Evolutionary conservation across 2,888 invertebrate genomes (phyloP).

Genomic region (Acronicta psi): DNA sequence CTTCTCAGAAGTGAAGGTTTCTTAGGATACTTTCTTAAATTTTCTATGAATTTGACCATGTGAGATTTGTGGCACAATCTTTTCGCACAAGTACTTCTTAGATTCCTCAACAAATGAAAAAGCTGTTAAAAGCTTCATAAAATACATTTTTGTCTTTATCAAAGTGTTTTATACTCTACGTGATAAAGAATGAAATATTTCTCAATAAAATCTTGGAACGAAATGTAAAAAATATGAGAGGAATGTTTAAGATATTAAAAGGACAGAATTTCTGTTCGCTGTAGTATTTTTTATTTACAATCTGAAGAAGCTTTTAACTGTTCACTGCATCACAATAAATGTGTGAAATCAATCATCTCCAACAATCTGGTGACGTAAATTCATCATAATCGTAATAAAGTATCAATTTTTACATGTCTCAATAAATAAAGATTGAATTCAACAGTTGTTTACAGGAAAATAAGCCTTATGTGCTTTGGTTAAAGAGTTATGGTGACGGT

Average conservation of each 20-base stretch:
- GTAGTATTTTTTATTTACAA: constrained; percentile 27
- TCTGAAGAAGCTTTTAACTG: constrained; percentile 30
- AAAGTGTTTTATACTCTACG: neutral
- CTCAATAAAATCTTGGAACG: neutral
- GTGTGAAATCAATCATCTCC: constrained; percentile 46
- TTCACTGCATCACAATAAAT: constrained; percentile 35
- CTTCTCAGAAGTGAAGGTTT: too few species aligned
- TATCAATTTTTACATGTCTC: constrained; percentile 43
- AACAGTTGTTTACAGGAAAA: constrained; percentile 18
- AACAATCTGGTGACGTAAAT: constrained; percentile 54
- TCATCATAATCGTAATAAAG: constrained; percentile 55
- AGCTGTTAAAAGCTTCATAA: neutral
- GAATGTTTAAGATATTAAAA: constrained; percentile 2
- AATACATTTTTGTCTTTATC: neutral
- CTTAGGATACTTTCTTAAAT: too few species aligned
- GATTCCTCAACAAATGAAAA: too few species aligned
- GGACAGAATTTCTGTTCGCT: neutral
- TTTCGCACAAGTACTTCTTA: too few species aligned
- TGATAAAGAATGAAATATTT: constrained; percentile 4
- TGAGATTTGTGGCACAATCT: too few species aligned
- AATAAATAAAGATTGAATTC: constrained; percentile 34
- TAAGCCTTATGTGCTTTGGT: constrained; percentile 16
- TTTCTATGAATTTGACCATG: too few species aligned
- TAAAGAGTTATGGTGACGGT: constrained; percentile 29
- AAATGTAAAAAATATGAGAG: constrained; percentile 4